Percentiles rank a stretch among this genome's conserved stretches.
These are phyloP conservation scores for Subanguina moxae DNA, from an alignment of 1,140 invertebrate species.

Conservation along the genomic window DNA sequence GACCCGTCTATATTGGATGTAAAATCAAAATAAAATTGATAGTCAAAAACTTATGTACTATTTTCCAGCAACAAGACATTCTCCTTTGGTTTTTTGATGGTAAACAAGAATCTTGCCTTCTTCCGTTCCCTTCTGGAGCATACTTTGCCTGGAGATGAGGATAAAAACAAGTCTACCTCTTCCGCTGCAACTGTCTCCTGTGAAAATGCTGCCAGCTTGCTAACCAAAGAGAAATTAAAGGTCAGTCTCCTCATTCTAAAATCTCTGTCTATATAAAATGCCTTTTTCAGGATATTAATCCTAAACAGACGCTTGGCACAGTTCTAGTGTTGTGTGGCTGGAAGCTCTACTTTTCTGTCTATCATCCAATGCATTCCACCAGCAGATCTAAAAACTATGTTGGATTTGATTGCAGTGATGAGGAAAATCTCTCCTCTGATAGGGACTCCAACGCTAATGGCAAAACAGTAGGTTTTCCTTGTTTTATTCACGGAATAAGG, in stretches of 20 bases:
- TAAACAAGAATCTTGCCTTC: conserved; percentile 85
- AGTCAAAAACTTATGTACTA: neutral
- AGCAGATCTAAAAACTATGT: conserved; percentile 19
- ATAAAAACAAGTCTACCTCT: conserved; percentile 22
- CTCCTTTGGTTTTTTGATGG: conserved; percentile 83
- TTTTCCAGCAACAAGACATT: conserved; percentile 80
- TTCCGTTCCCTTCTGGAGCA: conserved; percentile 81
- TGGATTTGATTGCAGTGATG: conserved; percentile 43
- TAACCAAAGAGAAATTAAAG: conserved; percentile 16
- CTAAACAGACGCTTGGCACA: conserved; percentile 91
- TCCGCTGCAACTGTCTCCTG: neutral
- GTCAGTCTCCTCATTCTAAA: conserved; percentile 15
- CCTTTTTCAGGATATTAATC: conserved; percentile 75
- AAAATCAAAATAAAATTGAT: too few relatives aligned
- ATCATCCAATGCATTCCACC: conserved; percentile 70
- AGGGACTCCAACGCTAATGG: conserved; percentile 10
- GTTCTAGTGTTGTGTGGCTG: conserved; percentile 90
- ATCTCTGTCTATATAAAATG: neutral
- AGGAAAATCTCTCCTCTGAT: conserved; percentile 25
- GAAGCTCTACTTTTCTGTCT: conserved; percentile 94
- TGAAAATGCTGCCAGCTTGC: conserved; percentile 7
- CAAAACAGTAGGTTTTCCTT: too few relatives aligned
- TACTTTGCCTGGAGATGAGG: conserved; percentile 66
- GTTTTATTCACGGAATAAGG: too few relatives aligned
- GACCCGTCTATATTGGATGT: too few relatives aligned